Conservation (phyloP, 2,113 vertebrate species). For the Psilopogon haemacephalus region DNA sequence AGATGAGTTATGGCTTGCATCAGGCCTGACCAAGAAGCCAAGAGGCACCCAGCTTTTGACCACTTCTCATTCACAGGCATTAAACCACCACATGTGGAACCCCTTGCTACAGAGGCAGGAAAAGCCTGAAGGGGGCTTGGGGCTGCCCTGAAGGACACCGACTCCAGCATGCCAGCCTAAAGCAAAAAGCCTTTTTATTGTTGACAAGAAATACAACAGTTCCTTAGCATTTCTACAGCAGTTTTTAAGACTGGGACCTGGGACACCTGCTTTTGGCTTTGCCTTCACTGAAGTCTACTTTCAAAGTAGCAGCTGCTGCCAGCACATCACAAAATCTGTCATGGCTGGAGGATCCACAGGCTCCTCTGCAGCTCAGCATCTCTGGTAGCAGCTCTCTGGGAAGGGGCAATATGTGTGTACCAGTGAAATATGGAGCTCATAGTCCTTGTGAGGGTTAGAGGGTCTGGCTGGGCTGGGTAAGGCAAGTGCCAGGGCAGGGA, state of each 20-base stretch:
- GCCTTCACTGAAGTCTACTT: not conserved
- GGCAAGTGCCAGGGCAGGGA: not conserved
- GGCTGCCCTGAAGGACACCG: not conserved
- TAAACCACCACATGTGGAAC: not conserved
- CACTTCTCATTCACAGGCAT: not conserved
- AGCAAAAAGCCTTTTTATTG: not conserved
- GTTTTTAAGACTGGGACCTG: not conserved
- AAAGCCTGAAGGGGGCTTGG: not conserved
- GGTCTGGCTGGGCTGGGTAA: not conserved
- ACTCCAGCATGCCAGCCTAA: not conserved
- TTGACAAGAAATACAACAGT: not conserved
- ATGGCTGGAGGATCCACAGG: not conserved
- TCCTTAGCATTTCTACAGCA: not conserved
- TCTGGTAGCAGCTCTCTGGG: not conserved
- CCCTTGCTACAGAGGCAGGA: not conserved
- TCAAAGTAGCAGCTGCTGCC: not conserved
- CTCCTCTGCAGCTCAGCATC: not conserved
- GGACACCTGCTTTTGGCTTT: not conserved
- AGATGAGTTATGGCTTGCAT: not conserved
- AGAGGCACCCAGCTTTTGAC: not conserved
- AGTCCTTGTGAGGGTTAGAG: not conserved
- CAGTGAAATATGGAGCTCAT: not conserved
- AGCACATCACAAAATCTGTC: not conserved
- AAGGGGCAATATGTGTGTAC: not conserved
- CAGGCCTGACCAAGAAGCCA: too few species aligned